These are phyloP conservation scores for Carterocephalus palaemon DNA, from an alignment of 2,888 invertebrate species.

Conservation along the genomic window DNA sequence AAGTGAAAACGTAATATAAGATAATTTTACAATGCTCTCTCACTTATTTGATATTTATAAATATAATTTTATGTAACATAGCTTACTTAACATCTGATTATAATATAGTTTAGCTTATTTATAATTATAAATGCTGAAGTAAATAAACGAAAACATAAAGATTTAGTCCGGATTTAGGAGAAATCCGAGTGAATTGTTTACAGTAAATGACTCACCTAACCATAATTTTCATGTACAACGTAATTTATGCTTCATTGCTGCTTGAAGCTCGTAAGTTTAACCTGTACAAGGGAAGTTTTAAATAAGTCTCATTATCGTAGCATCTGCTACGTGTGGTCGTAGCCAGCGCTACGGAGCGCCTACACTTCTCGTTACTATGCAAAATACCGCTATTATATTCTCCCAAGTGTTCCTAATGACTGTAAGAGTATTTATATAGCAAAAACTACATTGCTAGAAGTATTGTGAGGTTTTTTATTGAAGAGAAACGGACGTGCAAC, in stretches of 20 bases:
- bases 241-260: constrained; percentile 13
- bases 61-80: no score
- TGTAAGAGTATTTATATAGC: constrained; percentile 13
- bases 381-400: constrained; percentile 26
- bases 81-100: no score
- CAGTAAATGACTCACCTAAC: constrained; percentile 4
- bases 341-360: constrained; percentile 22
- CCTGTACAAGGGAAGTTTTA: constrained; percentile 28
- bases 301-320: constrained; percentile 33
- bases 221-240: neutral
- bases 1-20: no score
- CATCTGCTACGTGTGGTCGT: constrained; percentile 33
- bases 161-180: no score
- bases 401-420: constrained; percentile 24
- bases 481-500: no score
- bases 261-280: constrained; percentile 21
- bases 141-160: no score
- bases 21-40: no score
- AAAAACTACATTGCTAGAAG: no score
- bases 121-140: no score
- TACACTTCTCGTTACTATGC: constrained; percentile 28
- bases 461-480: no score
- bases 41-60: no score
- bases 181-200: constrained; percentile 1
- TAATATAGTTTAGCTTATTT: no score